Base-by-base conservation (phyloP, 2,888 invertebrate genomes). In the Cryptosula pallasiana region DNA sequence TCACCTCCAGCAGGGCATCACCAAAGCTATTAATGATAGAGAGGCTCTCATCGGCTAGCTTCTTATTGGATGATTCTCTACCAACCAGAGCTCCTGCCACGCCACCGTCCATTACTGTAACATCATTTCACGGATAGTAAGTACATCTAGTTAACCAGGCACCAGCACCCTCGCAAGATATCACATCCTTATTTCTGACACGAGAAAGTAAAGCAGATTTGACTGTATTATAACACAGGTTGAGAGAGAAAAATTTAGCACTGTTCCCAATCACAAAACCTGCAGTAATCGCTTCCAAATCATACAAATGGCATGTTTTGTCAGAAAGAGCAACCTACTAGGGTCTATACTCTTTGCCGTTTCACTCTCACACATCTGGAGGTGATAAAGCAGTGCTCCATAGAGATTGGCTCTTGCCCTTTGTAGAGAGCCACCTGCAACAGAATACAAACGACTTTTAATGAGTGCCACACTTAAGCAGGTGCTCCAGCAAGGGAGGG, bases 331-430 rank as follows among this genome's bases (percentile, higher is more conserved):
- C 16, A 13, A 57, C 57, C n/a, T 23, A 57, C 57, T 57, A 13
- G 57, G 20, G 57, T 57, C 57, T n/a, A 57, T 57, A 5, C 13
- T 5, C n/a, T 57, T 57, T 16, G n/a, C 5, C 5, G 25, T 25
- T 23, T 63, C 63, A 32, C 34, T 27, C 63, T 63, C 63, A 45
- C 70, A 82, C 72, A 95, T 90, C 78, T 83, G 91, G 72, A 95
- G 86, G 76, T 92, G 92, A 77, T 92, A 92, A 0, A 94, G 84
- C 25, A 95, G 82, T 0, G 93, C 90, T 0, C 92, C 92, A 80
- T 95, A 95, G 20, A 95, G 84, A 82, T 95, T 93, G 0, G 93
- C 92, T 58, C 94, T 86, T 73, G 94, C 89, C 80, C 92, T 91
- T 80, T 94, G 94, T 0, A 91, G 91, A 0, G 91, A 89, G 0